These are phyloP conservation scores for Neomonachus schauinslandi DNA, from an alignment of 2,113 vertebrate species.

Conservation along the genomic window DNA sequence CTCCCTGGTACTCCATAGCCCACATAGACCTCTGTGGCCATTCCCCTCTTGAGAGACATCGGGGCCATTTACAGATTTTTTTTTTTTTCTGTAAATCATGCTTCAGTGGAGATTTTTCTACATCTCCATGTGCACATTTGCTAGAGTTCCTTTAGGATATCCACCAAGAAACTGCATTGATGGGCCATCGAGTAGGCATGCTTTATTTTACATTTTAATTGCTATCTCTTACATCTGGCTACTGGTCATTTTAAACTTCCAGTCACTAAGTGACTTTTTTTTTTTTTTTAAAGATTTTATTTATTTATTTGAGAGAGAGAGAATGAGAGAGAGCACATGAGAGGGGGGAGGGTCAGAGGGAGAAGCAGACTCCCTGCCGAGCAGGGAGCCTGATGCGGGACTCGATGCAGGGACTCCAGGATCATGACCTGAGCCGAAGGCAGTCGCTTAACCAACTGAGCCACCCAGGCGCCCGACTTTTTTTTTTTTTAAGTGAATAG, in stretches of 20 bases:
- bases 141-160: neutral
- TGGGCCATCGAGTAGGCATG: neutral
- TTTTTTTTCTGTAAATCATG: neutral
- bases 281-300: too few relatives aligned
- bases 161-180: neutral
- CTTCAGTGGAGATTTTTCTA: neutral
- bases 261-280: neutral
- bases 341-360: too few relatives aligned
- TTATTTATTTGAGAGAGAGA: too few relatives aligned
- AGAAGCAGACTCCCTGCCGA: too few relatives aligned
- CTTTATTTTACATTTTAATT: neutral
- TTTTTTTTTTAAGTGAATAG: neutral
- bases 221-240: neutral
- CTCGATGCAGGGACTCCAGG: too few relatives aligned
- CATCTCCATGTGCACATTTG: neutral
- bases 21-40: neutral
- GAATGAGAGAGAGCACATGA: too few relatives aligned
- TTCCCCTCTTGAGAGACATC: neutral
- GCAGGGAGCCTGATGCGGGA: too few relatives aligned
- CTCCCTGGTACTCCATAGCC: neutral
- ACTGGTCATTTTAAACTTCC: neutral
- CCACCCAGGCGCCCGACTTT: too few relatives aligned
- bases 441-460: too few relatives aligned
- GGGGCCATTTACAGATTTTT: neutral
- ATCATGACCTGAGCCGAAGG: too few relatives aligned